phyloP scores from a whole-genome alignment of 37 sponge, comb jelly and placozoan species.

The Ianthella basta region DNA sequence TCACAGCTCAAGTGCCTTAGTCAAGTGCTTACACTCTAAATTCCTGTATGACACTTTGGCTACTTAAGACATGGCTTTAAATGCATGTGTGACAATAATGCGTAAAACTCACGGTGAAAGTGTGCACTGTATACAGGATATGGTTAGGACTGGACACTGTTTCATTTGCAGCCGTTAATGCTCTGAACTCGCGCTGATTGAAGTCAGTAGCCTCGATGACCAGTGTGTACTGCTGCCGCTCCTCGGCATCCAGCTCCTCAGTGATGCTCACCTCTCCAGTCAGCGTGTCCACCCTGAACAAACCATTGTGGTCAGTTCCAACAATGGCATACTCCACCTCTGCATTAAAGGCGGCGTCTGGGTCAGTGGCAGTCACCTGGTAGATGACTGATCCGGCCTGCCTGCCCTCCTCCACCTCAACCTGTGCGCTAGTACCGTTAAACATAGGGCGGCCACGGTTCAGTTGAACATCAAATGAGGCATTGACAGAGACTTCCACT shows the following conservation, averaged over 20 bases:
- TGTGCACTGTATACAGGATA: background rate
- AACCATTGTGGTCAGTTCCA: background rate
- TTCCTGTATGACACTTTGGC: too few relatives aligned
- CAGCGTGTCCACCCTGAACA: constrained; percentile 36
- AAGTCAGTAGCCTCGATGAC: constrained; percentile 29
- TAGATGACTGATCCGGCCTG: background rate
- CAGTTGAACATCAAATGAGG: background rate
- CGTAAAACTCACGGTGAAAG: background rate
- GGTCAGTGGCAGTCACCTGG: constrained; percentile 31
- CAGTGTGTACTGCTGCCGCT: background rate
- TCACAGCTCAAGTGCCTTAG: too few relatives aligned
- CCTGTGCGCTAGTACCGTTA: background rate
- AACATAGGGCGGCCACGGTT: constrained; percentile 32
- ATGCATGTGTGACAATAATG: too few relatives aligned
- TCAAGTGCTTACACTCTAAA: too few relatives aligned
- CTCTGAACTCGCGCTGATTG: constrained; percentile 15
- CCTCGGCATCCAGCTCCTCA: constrained; percentile 26
- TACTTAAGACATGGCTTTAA: too few relatives aligned
- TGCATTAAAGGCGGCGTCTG: constrained; percentile 34
- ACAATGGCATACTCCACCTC: constrained; percentile 29
- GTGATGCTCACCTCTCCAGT: constrained; percentile 26
- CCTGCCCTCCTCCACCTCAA: constrained; percentile 4
- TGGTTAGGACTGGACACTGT: constrained; percentile 5
- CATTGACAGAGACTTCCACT: background rate
- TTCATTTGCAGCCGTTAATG: background rate